Conservation (phyloP, 2,113 vertebrate species). For the Paradoxurus hermaphroditus region DNA sequence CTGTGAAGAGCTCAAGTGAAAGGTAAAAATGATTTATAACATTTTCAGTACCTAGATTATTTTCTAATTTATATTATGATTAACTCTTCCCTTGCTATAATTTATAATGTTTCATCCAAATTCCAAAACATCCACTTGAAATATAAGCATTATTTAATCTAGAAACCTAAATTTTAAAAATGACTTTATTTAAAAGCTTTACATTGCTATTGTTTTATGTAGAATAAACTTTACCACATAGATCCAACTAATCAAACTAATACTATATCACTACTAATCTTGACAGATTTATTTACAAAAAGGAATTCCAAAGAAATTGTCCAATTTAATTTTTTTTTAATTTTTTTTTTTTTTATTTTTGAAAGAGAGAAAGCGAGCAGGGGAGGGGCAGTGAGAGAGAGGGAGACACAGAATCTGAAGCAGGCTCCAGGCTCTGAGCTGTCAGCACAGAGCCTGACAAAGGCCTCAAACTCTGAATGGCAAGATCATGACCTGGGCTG, state of each 20-base stretch:
- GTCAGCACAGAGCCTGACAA: too few relatives aligned
- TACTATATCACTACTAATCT: background rate
- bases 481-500: too few relatives aligned
- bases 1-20: background rate
- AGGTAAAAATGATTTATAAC: background rate
- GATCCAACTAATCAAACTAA: background rate
- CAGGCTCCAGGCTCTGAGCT: too few relatives aligned
- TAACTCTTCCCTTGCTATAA: background rate
- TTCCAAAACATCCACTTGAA: background rate
- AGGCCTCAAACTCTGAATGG: too few relatives aligned
- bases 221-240: background rate
- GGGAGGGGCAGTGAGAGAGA: too few relatives aligned
- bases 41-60: background rate
- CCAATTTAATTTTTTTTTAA: too few relatives aligned
- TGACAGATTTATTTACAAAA: slow-evolving; percentile 8
- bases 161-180: slow-evolving; percentile 1
- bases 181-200: slow-evolving; percentile 20
- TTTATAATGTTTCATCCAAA: background rate
- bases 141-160: background rate
- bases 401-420: too few relatives aligned
- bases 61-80: background rate
- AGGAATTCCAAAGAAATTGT: background rate
- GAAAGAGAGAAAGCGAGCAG: too few relatives aligned
- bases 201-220: background rate
- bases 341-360: too few relatives aligned